Percentiles rank a stretch among this genome's conserved stretches.
phyloP scores from a whole-genome alignment of 2,113 vertebrate genomes.

The Hoplias malabaricus region DNA sequence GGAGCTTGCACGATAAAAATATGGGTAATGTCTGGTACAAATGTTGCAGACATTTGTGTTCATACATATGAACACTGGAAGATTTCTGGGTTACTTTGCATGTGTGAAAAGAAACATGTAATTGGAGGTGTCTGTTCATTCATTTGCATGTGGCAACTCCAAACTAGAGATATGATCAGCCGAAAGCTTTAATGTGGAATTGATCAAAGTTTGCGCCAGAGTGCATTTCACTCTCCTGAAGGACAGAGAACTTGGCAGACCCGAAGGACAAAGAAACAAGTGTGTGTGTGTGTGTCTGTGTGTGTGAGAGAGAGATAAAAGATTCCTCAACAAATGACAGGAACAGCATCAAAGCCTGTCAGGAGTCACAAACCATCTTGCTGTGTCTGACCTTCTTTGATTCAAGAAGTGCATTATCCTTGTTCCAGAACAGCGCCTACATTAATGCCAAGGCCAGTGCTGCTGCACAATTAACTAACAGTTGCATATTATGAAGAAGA shows the following conservation, averaged over 20 bases:
- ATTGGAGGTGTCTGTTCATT: too few relatives aligned
- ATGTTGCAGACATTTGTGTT: too few relatives aligned
- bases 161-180: not conserved
- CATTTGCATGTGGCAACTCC: not conserved
- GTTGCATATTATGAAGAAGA: not conserved
- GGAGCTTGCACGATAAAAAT: too few relatives aligned
- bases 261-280: not conserved
- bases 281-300: not conserved
- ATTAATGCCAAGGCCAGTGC: not conserved
- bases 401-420: not conserved
- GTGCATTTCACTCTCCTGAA: not conserved
- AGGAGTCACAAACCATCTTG: not conserved
- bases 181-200: not conserved
- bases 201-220: not conserved
- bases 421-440: not conserved
- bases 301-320: not conserved
- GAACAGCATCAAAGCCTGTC: not conserved
- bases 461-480: not conserved
- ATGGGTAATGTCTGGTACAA: too few relatives aligned
- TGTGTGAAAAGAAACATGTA: too few relatives aligned
- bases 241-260: not conserved
- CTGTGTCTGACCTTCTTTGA: slow-evolving; percentile 8
- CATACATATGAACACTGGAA: too few relatives aligned
- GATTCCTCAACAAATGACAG: not conserved
- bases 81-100: too few relatives aligned